phyloP scores from a whole-genome alignment of 2,113 vertebrate genomes.

The Zosterops borbonicus region DNA sequence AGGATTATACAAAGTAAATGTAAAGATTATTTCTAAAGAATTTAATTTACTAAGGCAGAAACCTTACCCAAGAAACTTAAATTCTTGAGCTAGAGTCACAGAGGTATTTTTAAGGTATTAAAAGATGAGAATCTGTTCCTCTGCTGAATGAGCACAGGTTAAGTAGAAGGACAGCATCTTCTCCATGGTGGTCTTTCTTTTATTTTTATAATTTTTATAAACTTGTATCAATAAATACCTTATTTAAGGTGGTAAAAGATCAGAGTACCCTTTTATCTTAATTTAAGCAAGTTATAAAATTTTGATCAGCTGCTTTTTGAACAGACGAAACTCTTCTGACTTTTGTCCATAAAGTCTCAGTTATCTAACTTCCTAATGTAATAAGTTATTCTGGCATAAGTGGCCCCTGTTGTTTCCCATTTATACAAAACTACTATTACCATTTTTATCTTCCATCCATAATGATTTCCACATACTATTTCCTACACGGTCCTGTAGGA shows the following conservation, averaged over 20 bases:
- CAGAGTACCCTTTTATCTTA: background rate
- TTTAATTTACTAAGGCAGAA: background rate
- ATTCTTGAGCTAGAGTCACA: background rate
- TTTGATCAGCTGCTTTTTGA: background rate
- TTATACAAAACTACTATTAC: background rate
- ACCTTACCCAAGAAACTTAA: background rate
- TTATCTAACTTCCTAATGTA: background rate
- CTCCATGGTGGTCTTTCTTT: background rate
- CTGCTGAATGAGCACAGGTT: background rate
- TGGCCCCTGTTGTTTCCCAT: background rate
- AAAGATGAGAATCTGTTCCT: background rate
- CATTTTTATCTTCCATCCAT: background rate
- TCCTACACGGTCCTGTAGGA: background rate
- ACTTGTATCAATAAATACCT: background rate
- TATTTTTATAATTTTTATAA: background rate
- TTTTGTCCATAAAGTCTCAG: background rate
- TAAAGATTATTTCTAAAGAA: background rate
- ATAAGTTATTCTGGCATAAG: background rate
- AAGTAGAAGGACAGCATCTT: background rate
- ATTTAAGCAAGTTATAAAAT: background rate
- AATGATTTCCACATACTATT: background rate
- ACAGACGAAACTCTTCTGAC: background rate
- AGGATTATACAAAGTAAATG: background rate
- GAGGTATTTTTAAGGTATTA: background rate
- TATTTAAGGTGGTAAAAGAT: background rate